Percentiles rank a stretch among this genome's conserved stretches.
These are phyloP conservation scores for Amazona guildingii DNA, from an alignment of 2,113 vertebrate genomes.

Conservation along the genomic window DNA sequence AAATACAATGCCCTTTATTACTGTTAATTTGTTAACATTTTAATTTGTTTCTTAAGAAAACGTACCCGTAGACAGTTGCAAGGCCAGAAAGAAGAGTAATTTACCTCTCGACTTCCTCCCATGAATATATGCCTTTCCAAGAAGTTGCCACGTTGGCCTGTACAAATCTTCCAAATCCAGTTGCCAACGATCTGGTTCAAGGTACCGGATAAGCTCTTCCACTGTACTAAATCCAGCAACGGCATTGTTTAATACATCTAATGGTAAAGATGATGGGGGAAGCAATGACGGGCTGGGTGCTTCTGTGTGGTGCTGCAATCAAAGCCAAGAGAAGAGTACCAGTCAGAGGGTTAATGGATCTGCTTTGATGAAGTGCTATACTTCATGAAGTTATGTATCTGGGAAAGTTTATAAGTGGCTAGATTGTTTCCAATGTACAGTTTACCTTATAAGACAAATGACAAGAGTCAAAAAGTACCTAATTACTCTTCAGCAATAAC, in stretches of 20 bases:
- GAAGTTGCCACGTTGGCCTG: conserved; percentile 90
- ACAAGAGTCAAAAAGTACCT: not conserved
- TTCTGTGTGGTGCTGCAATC: conserved; percentile 79
- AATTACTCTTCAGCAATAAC: not conserved
- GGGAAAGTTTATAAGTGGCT: conserved; percentile 25
- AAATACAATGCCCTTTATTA: not conserved
- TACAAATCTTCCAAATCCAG: conserved; percentile 94
- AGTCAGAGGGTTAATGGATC: conserved; percentile 33
- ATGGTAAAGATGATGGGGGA: conserved; percentile 76
- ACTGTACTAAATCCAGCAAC: conserved; percentile 86
- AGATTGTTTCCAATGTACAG: not conserved
- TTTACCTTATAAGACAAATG: conserved; percentile 40
- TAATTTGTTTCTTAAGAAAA: not conserved
- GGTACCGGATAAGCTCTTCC: conserved; percentile 96
- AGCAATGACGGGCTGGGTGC: conserved; percentile 72
- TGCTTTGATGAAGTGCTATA: not conserved
- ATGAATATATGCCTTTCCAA: conserved; percentile 92
- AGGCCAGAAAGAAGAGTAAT: not conserved
- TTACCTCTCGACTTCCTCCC: conserved; percentile 93
- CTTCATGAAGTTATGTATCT: not conserved
- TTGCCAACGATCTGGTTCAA: conserved; percentile 95
- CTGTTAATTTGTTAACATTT: too few species aligned
- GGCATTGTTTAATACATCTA: conserved; percentile 85
- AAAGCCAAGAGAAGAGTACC: conserved; percentile 45
- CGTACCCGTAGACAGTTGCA: not conserved